Percentiles rank a stretch among this genome's conserved stretches.
These are phyloP conservation scores for Sphenodon punctatus DNA, from an alignment of 2,797 vertebrate species.

Conservation along the genomic window DNA sequence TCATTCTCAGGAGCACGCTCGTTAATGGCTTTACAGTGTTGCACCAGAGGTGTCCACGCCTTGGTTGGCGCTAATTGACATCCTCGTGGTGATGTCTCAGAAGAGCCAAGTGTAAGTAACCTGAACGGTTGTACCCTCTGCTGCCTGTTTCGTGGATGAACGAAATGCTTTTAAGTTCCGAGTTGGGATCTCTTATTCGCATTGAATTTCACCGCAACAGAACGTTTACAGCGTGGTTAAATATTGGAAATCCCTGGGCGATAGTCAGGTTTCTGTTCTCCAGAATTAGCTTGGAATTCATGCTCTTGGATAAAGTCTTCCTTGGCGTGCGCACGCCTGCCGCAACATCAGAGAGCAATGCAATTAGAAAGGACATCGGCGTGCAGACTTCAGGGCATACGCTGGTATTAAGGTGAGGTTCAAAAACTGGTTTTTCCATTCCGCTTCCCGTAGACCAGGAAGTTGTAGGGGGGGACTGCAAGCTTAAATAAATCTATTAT, in stretches of 20 bases:
- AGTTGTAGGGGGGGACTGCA: not conserved
- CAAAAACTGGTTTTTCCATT: not conserved
- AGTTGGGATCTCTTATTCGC: not conserved
- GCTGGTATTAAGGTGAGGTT: not conserved
- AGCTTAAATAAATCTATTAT: not conserved
- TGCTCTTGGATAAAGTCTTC: too few relatives aligned
- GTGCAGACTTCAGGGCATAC: not conserved
- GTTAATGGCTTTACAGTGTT: not conserved
- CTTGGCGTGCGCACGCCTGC: not conserved
- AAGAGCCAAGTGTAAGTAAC: not conserved
- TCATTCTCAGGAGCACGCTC: not conserved
- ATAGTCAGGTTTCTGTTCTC: not conserved
- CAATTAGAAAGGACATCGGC: not conserved
- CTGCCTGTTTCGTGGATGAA: not conserved
- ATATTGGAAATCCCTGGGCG: not conserved
- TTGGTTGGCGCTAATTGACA: not conserved
- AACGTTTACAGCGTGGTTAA: not conserved
- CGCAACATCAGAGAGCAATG: not conserved
- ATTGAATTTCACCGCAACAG: not conserved
- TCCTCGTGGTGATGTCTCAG: not conserved
- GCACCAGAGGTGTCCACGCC: fast-evolving
- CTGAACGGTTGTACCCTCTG: not conserved
- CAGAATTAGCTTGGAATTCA: not conserved
- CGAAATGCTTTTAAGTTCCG: not conserved
- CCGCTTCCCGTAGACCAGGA: not conserved